Base-by-base conservation (phyloP, 2,888 invertebrate genomes). In the Diachrysia chrysitis region DNA sequence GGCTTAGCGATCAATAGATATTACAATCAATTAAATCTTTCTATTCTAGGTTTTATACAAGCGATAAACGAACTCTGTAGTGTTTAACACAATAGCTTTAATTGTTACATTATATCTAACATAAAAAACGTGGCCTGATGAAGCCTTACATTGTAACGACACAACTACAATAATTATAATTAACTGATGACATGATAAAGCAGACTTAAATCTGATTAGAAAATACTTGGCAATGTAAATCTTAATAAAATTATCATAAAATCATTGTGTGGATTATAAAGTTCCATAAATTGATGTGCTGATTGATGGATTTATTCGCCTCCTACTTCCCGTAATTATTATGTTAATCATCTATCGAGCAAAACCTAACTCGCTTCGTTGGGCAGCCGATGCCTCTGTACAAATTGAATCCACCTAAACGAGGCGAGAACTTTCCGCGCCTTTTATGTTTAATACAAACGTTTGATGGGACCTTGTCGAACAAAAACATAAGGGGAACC, bases 271-370 rank as follows among this genome's bases (percentile, higher is more conserved):
- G 70, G 76, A 78, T 81, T 79, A 79, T 76, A 81, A 78, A 82
- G 69, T 76, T 66, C 63, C 72, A 84, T 83, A 76, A 79, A 76
- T 77, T 67, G 70, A 71, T 21, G 64, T 59, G 68, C 68, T 86
- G 86, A 88, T 84, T 84, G 87, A 88, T 88, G 76, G 80, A 82
- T 78, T 82, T 80, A 82, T 79, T 82, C 74, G 64, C 73, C 66
- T 79, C 53, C 63, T 80, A 73, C 78, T 84, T 84, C 81, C 82
- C 74, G 81, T 79, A 79, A 86, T 87, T 83, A 85, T 73, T 83
- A 84, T 84, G 80, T 48, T 76, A 78, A 78, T 76, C 75, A 76
- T 79, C n/a, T 65, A 71, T 63, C 48, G 61, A 77, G 74, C 66
- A 78, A 81, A 73, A 71, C 73, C 75, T 75, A 76, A 54, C 70